Base-by-base conservation (phyloP, 2,113 vertebrate genomes). In the Boleophthalmus pectinirostris region DNA sequence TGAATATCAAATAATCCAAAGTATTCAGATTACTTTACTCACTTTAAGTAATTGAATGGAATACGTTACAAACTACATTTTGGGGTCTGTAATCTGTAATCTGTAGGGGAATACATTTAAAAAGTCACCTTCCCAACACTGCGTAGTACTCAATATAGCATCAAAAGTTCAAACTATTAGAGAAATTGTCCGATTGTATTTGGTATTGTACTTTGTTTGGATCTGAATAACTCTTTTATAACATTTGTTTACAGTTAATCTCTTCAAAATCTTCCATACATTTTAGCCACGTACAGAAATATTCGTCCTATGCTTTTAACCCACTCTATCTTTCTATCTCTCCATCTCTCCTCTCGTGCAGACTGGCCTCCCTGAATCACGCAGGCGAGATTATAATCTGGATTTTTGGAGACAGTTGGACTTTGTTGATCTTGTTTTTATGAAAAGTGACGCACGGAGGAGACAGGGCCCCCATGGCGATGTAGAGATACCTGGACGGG, bases 341-440 rank as follows among this genome's bases (percentile, higher is more conserved):
- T 33, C 13, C 58, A 61, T 61, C 58, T 61, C 15, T 16, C 58
- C 57, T 25, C 24, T 20, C 20, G 51, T 54, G 18, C 29, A 21
- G 54, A 12, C 54, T 24, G 29, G 29, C 29, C 54, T n/a, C 24
- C 57, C 57, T 60, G 57, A 25, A 60, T 60, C 57, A 60, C 24
- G 57, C 57, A 60, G 2, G 15, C 13, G 13, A 61, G 58, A 61
- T 61, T 61, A 33, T 25, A 29, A 61, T 61, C 58, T 61, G 25
- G 23, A 18, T 10, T 61, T 60, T 29, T 33, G 23, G 58, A 25
- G 58, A 33, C 57, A 29, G 57, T 60, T 15, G 57, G 60, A 35
- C 61, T 38, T 35, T 64, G 29, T 64, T 35, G 61, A 64, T 38
- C 33, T 64, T 64, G 29, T 38, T 33, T 38, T 64, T 18, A n/a